A percentile compares a stretch with the other conserved stretches of the same genome.
Evolutionary conservation across 2,113 vertebrate species (phyloP).

Genomic region (Suricata suricatta): DNA sequence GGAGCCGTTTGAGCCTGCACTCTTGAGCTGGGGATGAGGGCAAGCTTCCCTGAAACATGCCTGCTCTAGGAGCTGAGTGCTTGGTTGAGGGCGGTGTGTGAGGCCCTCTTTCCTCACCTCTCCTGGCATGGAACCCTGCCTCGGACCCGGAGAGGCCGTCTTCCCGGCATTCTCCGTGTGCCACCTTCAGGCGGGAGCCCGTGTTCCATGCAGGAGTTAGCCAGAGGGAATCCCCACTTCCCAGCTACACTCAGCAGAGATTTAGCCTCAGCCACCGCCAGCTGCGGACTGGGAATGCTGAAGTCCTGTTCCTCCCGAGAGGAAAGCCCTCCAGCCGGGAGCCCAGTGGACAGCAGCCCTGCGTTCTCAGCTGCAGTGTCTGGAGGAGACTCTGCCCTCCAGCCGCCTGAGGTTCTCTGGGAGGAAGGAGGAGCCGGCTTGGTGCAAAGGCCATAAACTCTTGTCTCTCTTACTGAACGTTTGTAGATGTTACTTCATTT

Average conservation of each 20-base stretch:
- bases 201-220: neutral
- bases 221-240: neutral
- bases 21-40: neutral
- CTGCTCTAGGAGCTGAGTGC: neutral
- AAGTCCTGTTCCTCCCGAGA: neutral
- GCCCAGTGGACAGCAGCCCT: neutral
- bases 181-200: neutral
- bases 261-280: neutral
- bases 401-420: neutral
- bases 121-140: neutral
- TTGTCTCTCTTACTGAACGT: neutral
- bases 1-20: neutral
- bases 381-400: neutral
- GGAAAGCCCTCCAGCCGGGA: neutral
- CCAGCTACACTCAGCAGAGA: neutral
- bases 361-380: neutral
- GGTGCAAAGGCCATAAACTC: neutral
- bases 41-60: neutral
- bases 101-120: neutral
- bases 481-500: conserved; percentile 41
- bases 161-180: neutral
- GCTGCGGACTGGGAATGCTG: neutral
- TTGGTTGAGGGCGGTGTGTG: neutral
- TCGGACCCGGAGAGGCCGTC: neutral
- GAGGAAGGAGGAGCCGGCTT: neutral